Conservation (phyloP, 2,888 invertebrate genomes). For the Hirtodrosophila duncani region DNA sequence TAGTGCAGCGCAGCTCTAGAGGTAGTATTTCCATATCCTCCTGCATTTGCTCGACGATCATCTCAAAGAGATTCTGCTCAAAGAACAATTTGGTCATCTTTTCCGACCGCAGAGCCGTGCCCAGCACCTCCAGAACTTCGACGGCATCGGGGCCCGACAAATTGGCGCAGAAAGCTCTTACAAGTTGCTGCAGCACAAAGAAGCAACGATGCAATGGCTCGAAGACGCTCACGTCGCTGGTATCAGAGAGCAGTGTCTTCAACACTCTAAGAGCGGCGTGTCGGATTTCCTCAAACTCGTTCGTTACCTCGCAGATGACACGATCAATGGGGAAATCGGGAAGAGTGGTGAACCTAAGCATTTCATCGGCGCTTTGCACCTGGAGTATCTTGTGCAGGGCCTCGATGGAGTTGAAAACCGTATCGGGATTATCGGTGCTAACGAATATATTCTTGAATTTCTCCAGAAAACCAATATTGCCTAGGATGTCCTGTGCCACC, state of each 20-base stretch:
- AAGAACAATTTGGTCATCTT: constrained; percentile 67
- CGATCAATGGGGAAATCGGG: constrained; percentile 63
- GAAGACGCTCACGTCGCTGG: constrained; percentile 47
- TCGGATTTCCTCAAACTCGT: constrained; percentile 61
- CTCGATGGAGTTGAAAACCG: constrained; percentile 62
- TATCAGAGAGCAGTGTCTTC: constrained; percentile 55
- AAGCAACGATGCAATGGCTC: constrained; percentile 38
- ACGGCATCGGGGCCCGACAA: constrained; percentile 36
- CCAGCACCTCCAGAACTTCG: constrained; percentile 61
- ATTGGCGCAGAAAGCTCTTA: constrained; percentile 51
- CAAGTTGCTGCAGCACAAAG: constrained; percentile 62
- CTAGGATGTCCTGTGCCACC: constrained; percentile 40
- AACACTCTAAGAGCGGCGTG: constrained; percentile 57
- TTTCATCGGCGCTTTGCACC: constrained; percentile 44
- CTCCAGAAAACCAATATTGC: constrained; percentile 46
- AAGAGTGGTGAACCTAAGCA: constrained; percentile 41
- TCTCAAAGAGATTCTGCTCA: constrained; percentile 69
- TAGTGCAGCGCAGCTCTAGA: constrained; percentile 42
- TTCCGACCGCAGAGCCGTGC: constrained; percentile 64
- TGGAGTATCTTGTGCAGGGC: constrained; percentile 60
- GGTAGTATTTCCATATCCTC: constrained; percentile 18
- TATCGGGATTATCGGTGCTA: constrained; percentile 63
- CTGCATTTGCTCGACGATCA: constrained; percentile 47
- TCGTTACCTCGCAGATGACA: constrained; percentile 67
- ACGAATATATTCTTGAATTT: constrained; percentile 53